A percentile compares a stretch with the other conserved stretches of the same genome.
phyloP scores from a whole-genome alignment of 2,888 invertebrate species.

The Drosophila demipolita region DNA sequence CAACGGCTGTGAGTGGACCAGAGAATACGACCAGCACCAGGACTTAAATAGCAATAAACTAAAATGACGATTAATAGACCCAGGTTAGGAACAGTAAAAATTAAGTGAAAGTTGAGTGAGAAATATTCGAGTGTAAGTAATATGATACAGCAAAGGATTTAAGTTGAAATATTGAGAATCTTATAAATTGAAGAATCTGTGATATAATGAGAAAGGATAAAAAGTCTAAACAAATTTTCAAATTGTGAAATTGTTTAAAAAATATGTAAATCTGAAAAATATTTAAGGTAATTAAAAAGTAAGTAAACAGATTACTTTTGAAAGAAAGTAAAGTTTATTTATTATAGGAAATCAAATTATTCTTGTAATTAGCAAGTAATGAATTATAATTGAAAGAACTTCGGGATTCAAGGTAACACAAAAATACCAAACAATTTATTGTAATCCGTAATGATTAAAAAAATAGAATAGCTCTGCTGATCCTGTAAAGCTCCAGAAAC shows the following conservation, averaged over 20 bases:
- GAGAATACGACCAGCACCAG: slow-evolving; percentile 1
- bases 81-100: background rate
- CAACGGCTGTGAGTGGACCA: slow-evolving; percentile 35
- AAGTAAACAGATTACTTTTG: background rate
- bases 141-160: background rate
- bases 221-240: background rate
- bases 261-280: too few relatives aligned
- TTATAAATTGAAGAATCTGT: background rate
- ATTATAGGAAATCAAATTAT: background rate
- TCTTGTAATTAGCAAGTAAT: background rate
- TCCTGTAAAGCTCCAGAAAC: slow-evolving; percentile 2
- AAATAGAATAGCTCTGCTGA: background rate
- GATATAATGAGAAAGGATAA: background rate
- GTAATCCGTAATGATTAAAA: background rate
- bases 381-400: background rate
- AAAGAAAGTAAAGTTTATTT: background rate
- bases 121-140: background rate
- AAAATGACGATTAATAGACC: slow-evolving; percentile 33
- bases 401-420: background rate
- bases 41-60: slow-evolving; percentile 12
- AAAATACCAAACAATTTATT: background rate
- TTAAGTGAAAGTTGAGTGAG: background rate
- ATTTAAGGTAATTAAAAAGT: too few relatives aligned
- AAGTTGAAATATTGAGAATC: background rate
- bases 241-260: background rate